Evolutionary conservation across 1,140 invertebrate genomes (phyloP).

Genomic region (Manduca sexta): DNA sequence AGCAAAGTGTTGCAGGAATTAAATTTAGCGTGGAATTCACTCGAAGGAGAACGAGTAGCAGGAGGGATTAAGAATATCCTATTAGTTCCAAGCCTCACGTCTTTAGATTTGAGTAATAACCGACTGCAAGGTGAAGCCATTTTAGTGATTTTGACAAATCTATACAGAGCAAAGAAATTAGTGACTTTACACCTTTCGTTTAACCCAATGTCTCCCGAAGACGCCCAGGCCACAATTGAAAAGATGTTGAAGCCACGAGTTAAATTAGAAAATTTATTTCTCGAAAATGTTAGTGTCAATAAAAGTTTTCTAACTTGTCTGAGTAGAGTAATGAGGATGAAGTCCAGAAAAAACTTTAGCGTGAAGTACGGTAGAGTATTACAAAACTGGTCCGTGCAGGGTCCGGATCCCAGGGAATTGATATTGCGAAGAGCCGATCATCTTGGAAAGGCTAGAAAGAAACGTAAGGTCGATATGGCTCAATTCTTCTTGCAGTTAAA

Average conservation of each 20-base stretch:
- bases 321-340: slow-evolving; percentile 20
- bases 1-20: slow-evolving; percentile 32
- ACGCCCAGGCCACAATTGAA: slow-evolving; percentile 30
- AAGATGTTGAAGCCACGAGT: slow-evolving; percentile 27
- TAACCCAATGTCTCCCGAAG: slow-evolving; percentile 50
- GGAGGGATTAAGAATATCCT: slow-evolving; percentile 26
- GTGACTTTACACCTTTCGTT: slow-evolving; percentile 50
- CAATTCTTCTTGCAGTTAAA: slow-evolving; percentile 22
- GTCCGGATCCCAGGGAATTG: slow-evolving; percentile 27
- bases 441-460: slow-evolving; percentile 20
- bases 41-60: slow-evolving; percentile 27
- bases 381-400: slow-evolving; percentile 19
- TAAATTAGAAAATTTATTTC: slow-evolving; percentile 30
- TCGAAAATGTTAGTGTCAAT: slow-evolving; percentile 34
- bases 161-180: slow-evolving; percentile 34
- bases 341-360: slow-evolving; percentile 29
- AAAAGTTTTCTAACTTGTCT: slow-evolving; percentile 22
- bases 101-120: slow-evolving; percentile 42
- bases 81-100: slow-evolving; percentile 17
- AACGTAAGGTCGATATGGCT: slow-evolving; percentile 23
- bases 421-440: slow-evolving; percentile 29
- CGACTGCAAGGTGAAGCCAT: slow-evolving; percentile 25
- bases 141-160: slow-evolving; percentile 13
- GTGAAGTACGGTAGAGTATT: slow-evolving; percentile 28
- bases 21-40: slow-evolving; percentile 40